Evolutionary conservation across 2,797 vertebrate species (phyloP).

Genomic region (Fistularia commersonii): DNA sequence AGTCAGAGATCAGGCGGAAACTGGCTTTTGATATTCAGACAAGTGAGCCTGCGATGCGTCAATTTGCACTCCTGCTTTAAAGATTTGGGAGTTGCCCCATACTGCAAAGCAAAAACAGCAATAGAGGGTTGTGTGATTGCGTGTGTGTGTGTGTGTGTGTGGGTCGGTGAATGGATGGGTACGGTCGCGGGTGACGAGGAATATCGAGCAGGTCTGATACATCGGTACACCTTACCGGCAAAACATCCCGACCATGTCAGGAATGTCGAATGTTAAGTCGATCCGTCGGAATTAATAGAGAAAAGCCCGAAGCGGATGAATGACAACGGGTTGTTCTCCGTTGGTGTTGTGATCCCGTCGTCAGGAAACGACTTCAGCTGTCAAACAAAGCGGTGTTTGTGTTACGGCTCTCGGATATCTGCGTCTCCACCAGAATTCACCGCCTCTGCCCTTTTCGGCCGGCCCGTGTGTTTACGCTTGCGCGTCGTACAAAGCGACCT

Average conservation of each 20-base stretch:
- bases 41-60: constrained; percentile 69
- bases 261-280: constrained; percentile 44
- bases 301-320: constrained; percentile 37
- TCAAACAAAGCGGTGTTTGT: constrained; percentile 34
- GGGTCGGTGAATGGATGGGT: too few relatives aligned
- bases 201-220: constrained; percentile 42
- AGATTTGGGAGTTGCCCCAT: too few relatives aligned
- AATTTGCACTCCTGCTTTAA: too few relatives aligned
- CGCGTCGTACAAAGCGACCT: constrained; percentile 18
- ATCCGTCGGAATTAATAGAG: constrained; percentile 41
- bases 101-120: constrained; percentile 67
- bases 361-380: constrained; percentile 34
- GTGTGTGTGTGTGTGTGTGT: constrained; percentile 15
- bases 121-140: constrained; percentile 30
- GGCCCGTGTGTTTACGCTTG: constrained; percentile 21
- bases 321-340: constrained; percentile 27
- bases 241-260: constrained; percentile 40
- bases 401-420: constrained; percentile 29
- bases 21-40: too few relatives aligned
- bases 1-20: too few relatives aligned
- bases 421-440: constrained; percentile 29
- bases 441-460: constrained; percentile 13
- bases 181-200: constrained; percentile 22
- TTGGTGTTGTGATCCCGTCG: constrained; percentile 32
- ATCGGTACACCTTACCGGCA: constrained; percentile 33